Evolutionary conservation across 2,888 invertebrate species (phyloP), one percentile per base, ranked within the genome.

Genomic region (Anaspis maculata): DNA sequence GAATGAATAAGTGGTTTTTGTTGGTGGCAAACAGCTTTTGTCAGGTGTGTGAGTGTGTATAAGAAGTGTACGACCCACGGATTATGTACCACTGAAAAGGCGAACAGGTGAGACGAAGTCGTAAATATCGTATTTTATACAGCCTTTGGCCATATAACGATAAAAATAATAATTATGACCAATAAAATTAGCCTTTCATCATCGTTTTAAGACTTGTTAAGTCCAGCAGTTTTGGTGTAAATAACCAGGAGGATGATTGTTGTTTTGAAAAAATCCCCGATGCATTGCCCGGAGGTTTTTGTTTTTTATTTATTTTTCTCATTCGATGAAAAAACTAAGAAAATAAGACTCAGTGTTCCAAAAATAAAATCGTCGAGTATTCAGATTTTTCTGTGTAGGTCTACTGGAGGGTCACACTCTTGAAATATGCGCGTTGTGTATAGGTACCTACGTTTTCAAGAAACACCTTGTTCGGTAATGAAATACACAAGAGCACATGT

Each of bases 161-260:
- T 54, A 51, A 56, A 54, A 52, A 52, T 53, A 53, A 51, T 52
- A 53, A 52, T 53, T 49, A 52, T 46, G 46, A 41, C 29, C 45
- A 46, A 52, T 52, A 52, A 55, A 52, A 49, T 52, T 44, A 43
- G 43, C 45, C 48, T 49, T 51, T 52, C 53, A 48, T 51, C 52
- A 49, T 52, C 45, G 37, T 41, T 45, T 44, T 42, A 41, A 39
- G 35, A 45, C 45, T 45, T 51, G 48, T 49, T 49, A 49, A 45
- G 28, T 22, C 35, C 33, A 31, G 36, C 32, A 33, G 34, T 41
- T 41, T 36, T 19, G n/a, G n/a, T n/a, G n/a, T n/a, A n/a, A n/a
- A n/a, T n/a, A n/a, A n/a, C n/a, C n/a, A n/a, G n/a, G n/a, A n/a
- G n/a, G n/a, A n/a, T n/a, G n/a, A n/a, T n/a, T n/a, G n/a, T n/a